Percentiles rank a stretch among this genome's conserved stretches.
phyloP scores from a whole-genome alignment of 2,113 vertebrate species.

The Rhineura floridana region DNA sequence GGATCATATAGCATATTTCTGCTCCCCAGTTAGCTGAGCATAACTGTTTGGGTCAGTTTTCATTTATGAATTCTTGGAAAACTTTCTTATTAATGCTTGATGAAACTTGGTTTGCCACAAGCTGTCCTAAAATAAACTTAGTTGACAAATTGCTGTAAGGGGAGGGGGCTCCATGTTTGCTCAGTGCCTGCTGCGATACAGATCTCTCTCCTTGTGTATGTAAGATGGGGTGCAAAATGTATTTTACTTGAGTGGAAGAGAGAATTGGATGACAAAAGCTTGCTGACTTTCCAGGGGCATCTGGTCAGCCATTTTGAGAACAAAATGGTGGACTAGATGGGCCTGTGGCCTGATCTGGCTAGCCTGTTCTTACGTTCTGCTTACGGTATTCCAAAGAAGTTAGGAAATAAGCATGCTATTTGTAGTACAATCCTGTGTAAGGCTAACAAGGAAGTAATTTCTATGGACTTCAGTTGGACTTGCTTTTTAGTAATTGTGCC shows the following conservation, averaged over 20 bases:
- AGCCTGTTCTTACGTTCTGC: background rate
- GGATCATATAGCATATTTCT: background rate
- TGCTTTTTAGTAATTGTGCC: too few relatives aligned
- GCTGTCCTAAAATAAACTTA: background rate
- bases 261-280: background rate
- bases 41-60: background rate
- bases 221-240: background rate
- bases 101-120: background rate
- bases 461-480: too few relatives aligned
- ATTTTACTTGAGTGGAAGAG: background rate
- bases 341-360: too few relatives aligned
- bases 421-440: background rate
- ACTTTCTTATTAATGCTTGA: background rate
- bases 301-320: too few relatives aligned
- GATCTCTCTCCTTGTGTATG: background rate
- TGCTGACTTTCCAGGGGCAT: too few relatives aligned
- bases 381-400: background rate
- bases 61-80: background rate
- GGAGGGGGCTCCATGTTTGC: background rate
- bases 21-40: conserved; percentile 11
- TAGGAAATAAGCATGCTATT: background rate
- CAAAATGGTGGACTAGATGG: too few relatives aligned
- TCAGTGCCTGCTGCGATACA: background rate
- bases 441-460: too few relatives aligned
- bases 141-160: background rate